phyloP scores from a whole-genome alignment of 2,797 vertebrate species.

The Neostethus bicornis region DNA sequence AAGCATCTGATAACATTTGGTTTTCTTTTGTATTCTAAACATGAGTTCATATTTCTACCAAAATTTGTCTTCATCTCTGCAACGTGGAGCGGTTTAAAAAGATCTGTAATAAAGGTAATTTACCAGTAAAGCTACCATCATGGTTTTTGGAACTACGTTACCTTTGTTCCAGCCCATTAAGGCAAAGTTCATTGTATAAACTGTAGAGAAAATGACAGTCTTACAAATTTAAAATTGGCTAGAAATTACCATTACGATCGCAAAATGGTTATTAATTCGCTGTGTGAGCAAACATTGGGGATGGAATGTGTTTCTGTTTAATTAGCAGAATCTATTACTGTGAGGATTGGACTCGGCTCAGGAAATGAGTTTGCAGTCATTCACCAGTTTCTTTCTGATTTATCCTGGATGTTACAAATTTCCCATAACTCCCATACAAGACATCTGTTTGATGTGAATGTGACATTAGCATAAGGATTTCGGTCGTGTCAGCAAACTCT shows the following conservation, averaged over 20 bases:
- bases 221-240: background rate
- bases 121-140: background rate
- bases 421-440: background rate
- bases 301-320: conserved; percentile 4
- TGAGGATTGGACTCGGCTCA: background rate
- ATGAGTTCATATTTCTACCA: background rate
- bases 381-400: background rate
- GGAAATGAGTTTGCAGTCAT: background rate
- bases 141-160: background rate
- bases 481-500: conserved; percentile 25
- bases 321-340: background rate
- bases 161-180: background rate
- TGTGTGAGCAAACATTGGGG: background rate
- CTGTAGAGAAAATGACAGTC: background rate
- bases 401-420: conserved; percentile 2
- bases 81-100: background rate
- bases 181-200: conserved; percentile 6
- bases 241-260: background rate
- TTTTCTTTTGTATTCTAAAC: background rate
- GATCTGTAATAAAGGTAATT: background rate
- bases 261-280: conserved; percentile 6
- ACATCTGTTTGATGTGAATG: conserved; percentile 9
- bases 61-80: background rate
- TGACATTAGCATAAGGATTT: conserved; percentile 14
- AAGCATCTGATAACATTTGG: background rate